Evolutionary conservation across 2,113 vertebrate genomes (phyloP), one percentile per base, ranked within the genome.

Genomic region (Cinclus mexicanus): DNA sequence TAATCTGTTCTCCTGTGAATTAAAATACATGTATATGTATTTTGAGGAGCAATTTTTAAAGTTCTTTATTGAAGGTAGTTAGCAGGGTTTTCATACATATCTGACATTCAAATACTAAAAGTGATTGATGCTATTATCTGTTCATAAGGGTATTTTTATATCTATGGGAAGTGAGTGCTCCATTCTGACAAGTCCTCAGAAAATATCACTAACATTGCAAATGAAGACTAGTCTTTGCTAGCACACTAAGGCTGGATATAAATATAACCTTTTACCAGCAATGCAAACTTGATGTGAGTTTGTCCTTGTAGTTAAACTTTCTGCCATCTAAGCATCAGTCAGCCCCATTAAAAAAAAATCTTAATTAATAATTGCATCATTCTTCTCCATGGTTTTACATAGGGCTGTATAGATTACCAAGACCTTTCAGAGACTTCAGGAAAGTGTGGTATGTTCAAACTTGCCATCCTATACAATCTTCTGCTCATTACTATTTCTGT

Each of bases 1-100:
- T 98, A 98, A 98, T 98, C 97, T 98, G 81, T 97, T 95, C 95
- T 97, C 93, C 68, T 91, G 69, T 86, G 83, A 95, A 97, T 98
- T 97, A 97, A 97, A 97, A 97, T 96, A 97, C 70, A 71, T 67
- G 35, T 84, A 77, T 94, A 93, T 95, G 63, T 82, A 88, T 96
- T 81, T 97, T 83, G 86, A 65, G 75, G 70, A 96, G 91, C 89
- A 82, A 89, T 74, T 97, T 84, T 69, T 76, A 92, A 92, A 94
- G 53, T 83, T 92, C 79, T 93, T 80, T 90, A 91, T 91, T 89
- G 76, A 85, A 90, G 57, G 91, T 77, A 92, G 71, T 91, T 97
- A 96, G 78, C 87, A 90, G 33, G 83, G 61, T 63, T 96, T 95
- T 94, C 93, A 69, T 92, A 74, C 49, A 64, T 78, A 70, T 70